A percentile compares a stretch with the other conserved stretches of the same genome.
Conservation (phyloP, 2,113 vertebrate genomes). For the Bostrychus sinensis region DNA sequence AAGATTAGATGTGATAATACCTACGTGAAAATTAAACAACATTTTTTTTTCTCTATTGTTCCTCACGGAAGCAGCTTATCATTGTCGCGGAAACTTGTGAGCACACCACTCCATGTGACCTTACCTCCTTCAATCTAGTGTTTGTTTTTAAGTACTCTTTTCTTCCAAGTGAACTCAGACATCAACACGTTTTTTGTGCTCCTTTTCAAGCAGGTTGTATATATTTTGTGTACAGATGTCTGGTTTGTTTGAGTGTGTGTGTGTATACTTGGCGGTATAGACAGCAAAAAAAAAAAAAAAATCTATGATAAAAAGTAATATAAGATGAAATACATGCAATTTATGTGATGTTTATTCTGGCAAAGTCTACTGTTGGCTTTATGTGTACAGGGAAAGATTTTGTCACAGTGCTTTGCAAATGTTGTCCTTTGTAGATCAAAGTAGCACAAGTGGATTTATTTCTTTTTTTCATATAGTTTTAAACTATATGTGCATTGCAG, state of each 20-base stretch:
- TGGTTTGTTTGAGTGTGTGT: neutral
- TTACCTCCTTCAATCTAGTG: constrained; percentile 35
- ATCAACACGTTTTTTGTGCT: constrained; percentile 16
- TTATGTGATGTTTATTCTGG: too few relatives aligned
- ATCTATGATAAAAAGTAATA: neutral
- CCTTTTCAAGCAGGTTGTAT: constrained; percentile 5
- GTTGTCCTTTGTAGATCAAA: too few relatives aligned
- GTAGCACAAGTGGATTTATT: too few relatives aligned
- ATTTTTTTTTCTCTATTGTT: too few relatives aligned
- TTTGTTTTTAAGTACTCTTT: constrained; percentile 26
- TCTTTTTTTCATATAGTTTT: too few relatives aligned
- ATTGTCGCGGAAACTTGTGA: neutral
- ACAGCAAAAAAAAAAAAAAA: neutral
- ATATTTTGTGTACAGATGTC: neutral
- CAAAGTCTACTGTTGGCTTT: too few relatives aligned
- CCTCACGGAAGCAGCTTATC: too few relatives aligned
- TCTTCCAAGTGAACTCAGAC: constrained; percentile 19
- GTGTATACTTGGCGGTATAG: neutral
- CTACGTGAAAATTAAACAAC: neutral
- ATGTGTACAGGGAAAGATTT: too few relatives aligned
- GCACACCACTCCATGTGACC: constrained; percentile 38
- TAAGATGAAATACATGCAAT: too few relatives aligned
- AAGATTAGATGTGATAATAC: neutral
- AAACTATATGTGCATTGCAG: too few relatives aligned
- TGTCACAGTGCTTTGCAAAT: too few relatives aligned